Evolutionary conservation across 2,888 invertebrate species (phyloP).

Genomic region (Scaptomyza flava): DNA sequence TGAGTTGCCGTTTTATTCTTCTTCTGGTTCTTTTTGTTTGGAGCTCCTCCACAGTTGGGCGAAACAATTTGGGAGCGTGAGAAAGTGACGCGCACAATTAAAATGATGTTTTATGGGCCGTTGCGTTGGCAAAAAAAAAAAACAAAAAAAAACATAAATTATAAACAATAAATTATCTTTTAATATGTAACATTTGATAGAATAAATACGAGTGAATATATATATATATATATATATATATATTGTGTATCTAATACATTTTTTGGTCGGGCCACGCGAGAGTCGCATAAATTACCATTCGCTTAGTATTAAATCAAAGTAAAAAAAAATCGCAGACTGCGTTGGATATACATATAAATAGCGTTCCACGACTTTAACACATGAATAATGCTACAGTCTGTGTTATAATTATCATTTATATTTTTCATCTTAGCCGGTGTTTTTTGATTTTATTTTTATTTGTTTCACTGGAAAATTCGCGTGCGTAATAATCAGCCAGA

Average conservation of each 20-base stretch:
- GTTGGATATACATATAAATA: conserved; percentile 36
- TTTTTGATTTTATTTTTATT: neutral
- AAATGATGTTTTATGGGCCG: conserved; percentile 72
- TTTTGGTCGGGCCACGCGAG: conserved; percentile 67
- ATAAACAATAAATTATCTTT: conserved; percentile 76
- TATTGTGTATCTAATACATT: conserved; percentile 10
- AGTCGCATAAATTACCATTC: conserved; percentile 72
- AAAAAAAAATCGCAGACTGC: conserved; percentile 45
- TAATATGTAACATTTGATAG: conserved; percentile 63
- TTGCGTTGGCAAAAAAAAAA: conserved; percentile 28
- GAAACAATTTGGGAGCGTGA: conserved; percentile 74
- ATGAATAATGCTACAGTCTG: conserved; percentile 12
- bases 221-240: conserved; percentile 3
- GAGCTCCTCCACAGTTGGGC: conserved; percentile 31
- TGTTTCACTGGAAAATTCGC: conserved; percentile 48
- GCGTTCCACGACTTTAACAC: conserved; percentile 24
- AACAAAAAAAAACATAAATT: conserved; percentile 59
- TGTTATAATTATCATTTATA: conserved; percentile 36
- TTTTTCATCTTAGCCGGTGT: conserved; percentile 22
- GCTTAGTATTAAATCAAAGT: conserved; percentile 67
- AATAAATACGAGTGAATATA: conserved; percentile 31
- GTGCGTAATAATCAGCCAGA: conserved; percentile 43
- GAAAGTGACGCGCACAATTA: conserved; percentile 72
- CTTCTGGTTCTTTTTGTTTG: conserved; percentile 12
- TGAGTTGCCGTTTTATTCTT: conserved; percentile 69